Conservation (phyloP, 2,113 vertebrate genomes). For the Apteryx mantelli region DNA sequence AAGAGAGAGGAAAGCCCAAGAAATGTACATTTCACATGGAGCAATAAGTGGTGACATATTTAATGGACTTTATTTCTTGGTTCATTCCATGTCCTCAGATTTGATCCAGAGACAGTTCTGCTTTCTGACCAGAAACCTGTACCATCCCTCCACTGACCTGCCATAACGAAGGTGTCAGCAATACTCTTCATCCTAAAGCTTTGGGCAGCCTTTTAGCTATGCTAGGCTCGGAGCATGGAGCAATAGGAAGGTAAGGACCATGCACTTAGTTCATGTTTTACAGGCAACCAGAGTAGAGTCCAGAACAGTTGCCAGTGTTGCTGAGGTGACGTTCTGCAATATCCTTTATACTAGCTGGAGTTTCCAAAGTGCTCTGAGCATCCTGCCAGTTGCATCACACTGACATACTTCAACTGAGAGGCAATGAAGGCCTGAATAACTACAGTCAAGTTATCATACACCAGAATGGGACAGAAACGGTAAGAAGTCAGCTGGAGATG, state of each 20-base stretch:
- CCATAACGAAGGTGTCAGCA: not conserved
- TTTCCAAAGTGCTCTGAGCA: not conserved
- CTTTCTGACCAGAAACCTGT: not conserved
- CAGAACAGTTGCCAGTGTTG: not conserved
- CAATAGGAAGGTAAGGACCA: not conserved
- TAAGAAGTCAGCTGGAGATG: not conserved
- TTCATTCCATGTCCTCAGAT: not conserved
- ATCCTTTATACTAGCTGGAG: not conserved
- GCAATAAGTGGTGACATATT: accelerated
- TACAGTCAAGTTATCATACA: no score
- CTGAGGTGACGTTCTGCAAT: not conserved
- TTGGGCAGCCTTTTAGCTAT: not conserved
- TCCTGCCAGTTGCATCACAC: not conserved
- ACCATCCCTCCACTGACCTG: accelerated
- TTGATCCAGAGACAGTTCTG: not conserved
- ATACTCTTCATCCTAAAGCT: not conserved
- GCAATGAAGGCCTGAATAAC: not conserved
- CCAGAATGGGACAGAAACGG: not conserved
- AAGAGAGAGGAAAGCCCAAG: not conserved
- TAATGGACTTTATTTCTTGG: not conserved
- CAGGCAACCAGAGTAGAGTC: not conserved
- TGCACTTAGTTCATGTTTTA: not conserved
- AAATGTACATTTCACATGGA: not conserved
- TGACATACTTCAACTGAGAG: not conserved
- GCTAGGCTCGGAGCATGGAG: not conserved